Conservation (phyloP, 2,888 invertebrate genomes). For the Ophion slaviceki region DNA sequence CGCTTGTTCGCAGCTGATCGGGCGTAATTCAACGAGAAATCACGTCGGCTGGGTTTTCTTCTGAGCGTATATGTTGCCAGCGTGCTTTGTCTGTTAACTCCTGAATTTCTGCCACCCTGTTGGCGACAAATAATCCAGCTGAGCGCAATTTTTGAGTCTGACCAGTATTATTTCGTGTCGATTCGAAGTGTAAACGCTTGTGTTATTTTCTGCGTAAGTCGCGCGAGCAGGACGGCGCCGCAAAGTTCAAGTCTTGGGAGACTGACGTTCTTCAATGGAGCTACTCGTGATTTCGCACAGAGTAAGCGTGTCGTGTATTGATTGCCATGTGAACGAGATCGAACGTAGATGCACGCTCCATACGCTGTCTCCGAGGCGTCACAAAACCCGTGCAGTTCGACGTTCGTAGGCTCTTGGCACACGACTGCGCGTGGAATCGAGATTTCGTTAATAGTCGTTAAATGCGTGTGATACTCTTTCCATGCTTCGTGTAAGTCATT, state of each 20-base stretch:
- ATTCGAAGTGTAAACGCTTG: conserved; percentile 44
- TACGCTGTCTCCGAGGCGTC: conserved; percentile 14
- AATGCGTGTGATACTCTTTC: conserved; percentile 24
- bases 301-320: conserved; percentile 5
- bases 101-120: conserved; percentile 61
- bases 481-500: conserved; percentile 32
- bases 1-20: conserved; percentile 6
- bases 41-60: conserved; percentile 65
- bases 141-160: conserved; percentile 56
- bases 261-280: conserved; percentile 51
- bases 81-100: neutral
- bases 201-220: conserved; percentile 36
- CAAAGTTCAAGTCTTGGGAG: conserved; percentile 59
- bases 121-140: conserved; percentile 63
- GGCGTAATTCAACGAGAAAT: conserved; percentile 52
- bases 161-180: conserved; percentile 42
- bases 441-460: conserved; percentile 23
- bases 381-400: conserved; percentile 46
- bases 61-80: conserved; percentile 56
- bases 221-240: conserved; percentile 43
- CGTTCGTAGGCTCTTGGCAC: neutral
- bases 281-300: conserved; percentile 51
- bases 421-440: conserved; percentile 14
- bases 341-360: conserved; percentile 13
- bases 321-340: neutral